Evolutionary conservation across 1,140 invertebrate species (phyloP), one percentile per base, ranked within the genome.

Genomic region (Leptinotarsa defecta): DNA sequence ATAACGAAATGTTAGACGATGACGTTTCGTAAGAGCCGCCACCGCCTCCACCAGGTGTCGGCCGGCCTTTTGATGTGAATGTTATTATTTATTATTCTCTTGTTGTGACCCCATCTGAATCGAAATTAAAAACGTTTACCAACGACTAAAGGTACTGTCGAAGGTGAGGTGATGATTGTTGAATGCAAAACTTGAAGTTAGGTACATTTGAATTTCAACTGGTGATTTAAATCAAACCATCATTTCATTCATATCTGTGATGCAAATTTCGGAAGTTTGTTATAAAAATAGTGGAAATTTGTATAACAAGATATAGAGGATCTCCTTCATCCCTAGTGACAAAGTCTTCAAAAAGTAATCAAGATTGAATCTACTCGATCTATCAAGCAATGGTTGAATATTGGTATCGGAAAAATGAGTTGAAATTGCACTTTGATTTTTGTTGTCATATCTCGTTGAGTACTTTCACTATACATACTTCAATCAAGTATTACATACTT

Each of bases 31-130:
- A 8, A n/a, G 52, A 17, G 52, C 52, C 52, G 34, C 34, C 34
- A 43, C 34, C 34, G 34, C 62, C 24, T 49, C 34, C 34, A 48
- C 19, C 19, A 20, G 22, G 43, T 43, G 43, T 68, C 22, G 52
- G 68, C 48, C 34, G 68, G 74, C 74, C 57, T 63, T 65, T 62
- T 34, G 52, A 71, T 71, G 70, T 71, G 70, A 61, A 74, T 68
- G 67, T 68, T 68, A 19, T 57, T 68, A 34, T 68, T 68, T 27
- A 57, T 57, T 43, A 43, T 43, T 57, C 15, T 57, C 52, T 57
- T 57, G n/a, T 34, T n/a, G 63, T n/a, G 61, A 71, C 48, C 52
- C 24, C 69, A 61, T 49, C 69, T 71, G 22, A 24, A n/a, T 71
- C 52, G 5, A 72, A 72, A 70, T 64, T 73, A 71, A 69, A 74